These are phyloP conservation scores for Hydractinia symbiolongicarpus DNA, from an alignment of 30 jellyfish, hydroid and myxozoan genomes.

Conservation along the genomic window DNA sequence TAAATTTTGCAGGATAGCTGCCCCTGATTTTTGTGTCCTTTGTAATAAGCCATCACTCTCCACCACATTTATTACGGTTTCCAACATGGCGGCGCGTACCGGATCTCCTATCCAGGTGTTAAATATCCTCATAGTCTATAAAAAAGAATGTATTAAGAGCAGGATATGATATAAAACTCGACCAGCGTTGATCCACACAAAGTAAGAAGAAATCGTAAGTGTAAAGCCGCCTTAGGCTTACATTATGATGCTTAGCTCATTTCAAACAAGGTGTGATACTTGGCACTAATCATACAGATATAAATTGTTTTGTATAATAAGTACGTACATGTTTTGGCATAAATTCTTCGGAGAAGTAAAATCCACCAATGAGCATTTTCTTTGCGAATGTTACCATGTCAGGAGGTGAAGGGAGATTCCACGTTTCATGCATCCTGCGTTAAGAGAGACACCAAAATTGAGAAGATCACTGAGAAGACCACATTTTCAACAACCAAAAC, in stretches of 20 bases:
- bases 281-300: too few relatives aligned
- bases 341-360: constrained; percentile 46
- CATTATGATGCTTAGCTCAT: too few relatives aligned
- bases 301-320: too few relatives aligned
- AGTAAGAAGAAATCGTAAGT: too few relatives aligned
- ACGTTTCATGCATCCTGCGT: constrained; percentile 57
- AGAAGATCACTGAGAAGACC: background rate
- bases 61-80: constrained; percentile 48
- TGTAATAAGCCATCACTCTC: constrained; percentile 49
- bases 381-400: constrained; percentile 75
- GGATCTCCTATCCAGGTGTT: constrained; percentile 96
- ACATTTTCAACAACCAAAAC: background rate
- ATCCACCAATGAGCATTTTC: constrained; percentile 72
- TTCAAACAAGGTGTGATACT: too few relatives aligned
- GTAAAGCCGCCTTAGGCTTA: too few relatives aligned
- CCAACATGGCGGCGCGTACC: constrained; percentile 53
- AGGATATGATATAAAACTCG: too few relatives aligned
- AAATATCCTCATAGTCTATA: constrained; percentile 64
- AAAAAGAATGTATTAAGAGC: background rate
- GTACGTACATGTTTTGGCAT: constrained; percentile 51
- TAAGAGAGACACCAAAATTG: background rate
- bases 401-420: constrained; percentile 55
- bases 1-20: constrained; percentile 48
- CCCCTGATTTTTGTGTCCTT: constrained; percentile 57
- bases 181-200: too few relatives aligned